phyloP scores from a whole-genome alignment of 2,888 invertebrate genomes.

The Anthoptus insignis region DNA sequence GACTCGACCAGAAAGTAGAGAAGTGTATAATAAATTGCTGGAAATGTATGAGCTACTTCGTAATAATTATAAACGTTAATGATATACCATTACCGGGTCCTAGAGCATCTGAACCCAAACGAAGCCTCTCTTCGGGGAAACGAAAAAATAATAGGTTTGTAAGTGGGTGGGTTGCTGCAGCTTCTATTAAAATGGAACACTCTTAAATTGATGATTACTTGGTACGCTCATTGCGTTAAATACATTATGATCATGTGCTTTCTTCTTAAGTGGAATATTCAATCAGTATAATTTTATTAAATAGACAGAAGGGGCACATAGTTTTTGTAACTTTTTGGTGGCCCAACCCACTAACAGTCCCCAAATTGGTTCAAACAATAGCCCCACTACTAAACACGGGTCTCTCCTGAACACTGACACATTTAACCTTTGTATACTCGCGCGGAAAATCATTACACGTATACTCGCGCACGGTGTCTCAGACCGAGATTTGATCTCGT shows the following conservation, averaged over 20 bases:
- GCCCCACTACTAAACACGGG: too few relatives aligned
- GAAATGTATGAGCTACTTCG: conserved; percentile 21
- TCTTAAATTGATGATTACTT: conserved; percentile 19
- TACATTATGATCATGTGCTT: conserved; percentile 16
- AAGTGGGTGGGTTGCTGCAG: conserved; percentile 8
- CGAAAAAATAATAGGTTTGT: conserved; percentile 15
- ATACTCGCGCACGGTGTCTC: conserved; percentile 1
- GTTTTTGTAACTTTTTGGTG: too few relatives aligned
- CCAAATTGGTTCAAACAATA: too few relatives aligned
- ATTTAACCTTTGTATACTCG: background rate
- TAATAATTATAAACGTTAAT: conserved; percentile 31
- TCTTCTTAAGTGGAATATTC: background rate
- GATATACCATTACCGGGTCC: conserved; percentile 22
- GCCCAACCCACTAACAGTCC: too few relatives aligned
- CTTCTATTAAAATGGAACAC: conserved; percentile 13
- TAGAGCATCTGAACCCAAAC: conserved; percentile 8
- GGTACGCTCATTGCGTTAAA: conserved; percentile 10
- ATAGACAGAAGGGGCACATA: too few relatives aligned
- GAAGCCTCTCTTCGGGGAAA: conserved; percentile 18
- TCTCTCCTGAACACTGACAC: too few relatives aligned
- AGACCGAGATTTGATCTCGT: background rate
- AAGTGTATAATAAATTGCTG: too few relatives aligned
- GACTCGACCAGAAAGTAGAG: too few relatives aligned
- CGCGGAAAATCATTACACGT: background rate
- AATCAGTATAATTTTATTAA: too few relatives aligned